Conservation (phyloP, 2,797 vertebrate genomes). For the Smutsia gigantea region DNA sequence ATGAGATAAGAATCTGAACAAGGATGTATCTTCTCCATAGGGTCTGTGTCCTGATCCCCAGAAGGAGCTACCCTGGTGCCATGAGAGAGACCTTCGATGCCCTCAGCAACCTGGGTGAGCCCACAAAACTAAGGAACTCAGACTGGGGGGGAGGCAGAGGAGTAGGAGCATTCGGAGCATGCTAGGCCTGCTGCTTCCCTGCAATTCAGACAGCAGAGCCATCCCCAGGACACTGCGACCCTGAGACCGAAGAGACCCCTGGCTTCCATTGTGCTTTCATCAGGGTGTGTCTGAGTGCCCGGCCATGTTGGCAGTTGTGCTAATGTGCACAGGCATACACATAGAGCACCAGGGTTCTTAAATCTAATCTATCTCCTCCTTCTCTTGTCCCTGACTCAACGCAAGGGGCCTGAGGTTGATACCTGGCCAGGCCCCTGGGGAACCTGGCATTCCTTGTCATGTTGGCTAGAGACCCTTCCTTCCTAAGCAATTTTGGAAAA, state of each 20-base stretch:
- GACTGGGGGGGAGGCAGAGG: background rate
- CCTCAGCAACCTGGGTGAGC: conserved; percentile 77
- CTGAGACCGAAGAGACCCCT: background rate
- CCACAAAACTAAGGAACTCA: background rate
- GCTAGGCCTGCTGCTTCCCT: background rate
- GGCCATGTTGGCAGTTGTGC: background rate
- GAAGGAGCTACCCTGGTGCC: conserved; percentile 27
- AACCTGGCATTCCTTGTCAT: background rate
- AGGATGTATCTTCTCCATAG: conserved; percentile 45
- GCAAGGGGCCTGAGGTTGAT: background rate
- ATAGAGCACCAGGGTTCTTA: background rate
- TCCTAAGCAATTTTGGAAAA: background rate
- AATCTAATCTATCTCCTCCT: background rate
- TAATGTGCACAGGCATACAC: rapidly evolving
- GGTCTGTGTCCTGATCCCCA: conserved; percentile 41
- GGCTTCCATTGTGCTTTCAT: background rate
- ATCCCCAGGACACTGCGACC: background rate
- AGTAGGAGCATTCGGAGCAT: background rate
- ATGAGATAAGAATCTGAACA: background rate
- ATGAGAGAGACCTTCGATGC: conserved; percentile 79
- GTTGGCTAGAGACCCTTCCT: background rate
- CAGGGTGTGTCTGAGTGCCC: background rate
- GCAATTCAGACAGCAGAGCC: background rate
- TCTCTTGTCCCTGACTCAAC: background rate
- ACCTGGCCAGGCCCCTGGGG: background rate